Base-by-base conservation (phyloP, 2,797 vertebrate species). In the Phataginus tetradactyla region DNA sequence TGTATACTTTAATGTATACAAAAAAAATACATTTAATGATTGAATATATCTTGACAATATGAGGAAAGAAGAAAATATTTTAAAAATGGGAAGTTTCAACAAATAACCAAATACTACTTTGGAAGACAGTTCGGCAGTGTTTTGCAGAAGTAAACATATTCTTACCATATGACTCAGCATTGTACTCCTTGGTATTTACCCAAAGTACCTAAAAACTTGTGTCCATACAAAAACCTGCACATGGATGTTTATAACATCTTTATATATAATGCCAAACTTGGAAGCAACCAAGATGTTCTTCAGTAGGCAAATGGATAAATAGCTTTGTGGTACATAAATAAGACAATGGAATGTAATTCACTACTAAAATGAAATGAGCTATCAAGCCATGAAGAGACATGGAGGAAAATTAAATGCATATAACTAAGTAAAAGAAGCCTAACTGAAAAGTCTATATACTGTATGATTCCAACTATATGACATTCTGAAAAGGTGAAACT, bases 51-150 rank as follows among this genome's bases (percentile, higher is more conserved):
- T 84, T 90, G 15, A 87, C 84, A 90, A 64, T 29, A 11, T 21
- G 63, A 90, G 79, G 45, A 94, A 94, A 91, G 21, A 72, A 86
- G 66, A 91, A 66, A 88, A 34, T 45, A 63, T 75, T 63, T 20
- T 18, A 23, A 59, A 69, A 61, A 61, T 42, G 57, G 12, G 18
- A 86, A 57, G 42, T 37, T 71, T 51, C 92, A 9, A 71, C 79
- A 90, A 86, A 85, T 57, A 75, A 51, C 34, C 2, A 79, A 81
- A 37, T 51, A 51, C n/a, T 27, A 71, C 85, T 81, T 75, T 66
- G 32, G 49, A 64, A 74, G 45, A 57, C 4, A 74, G 49, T 5
- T 66, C 55, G 23, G 37, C 68, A 64, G 8, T 81, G 55, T 74
- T 64, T 64, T 37, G 39, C 18, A 81, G 45, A 81, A 66, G 42